phyloP scores from a whole-genome alignment of 2,113 vertebrate species.

The Nyctibius bracteatus region DNA sequence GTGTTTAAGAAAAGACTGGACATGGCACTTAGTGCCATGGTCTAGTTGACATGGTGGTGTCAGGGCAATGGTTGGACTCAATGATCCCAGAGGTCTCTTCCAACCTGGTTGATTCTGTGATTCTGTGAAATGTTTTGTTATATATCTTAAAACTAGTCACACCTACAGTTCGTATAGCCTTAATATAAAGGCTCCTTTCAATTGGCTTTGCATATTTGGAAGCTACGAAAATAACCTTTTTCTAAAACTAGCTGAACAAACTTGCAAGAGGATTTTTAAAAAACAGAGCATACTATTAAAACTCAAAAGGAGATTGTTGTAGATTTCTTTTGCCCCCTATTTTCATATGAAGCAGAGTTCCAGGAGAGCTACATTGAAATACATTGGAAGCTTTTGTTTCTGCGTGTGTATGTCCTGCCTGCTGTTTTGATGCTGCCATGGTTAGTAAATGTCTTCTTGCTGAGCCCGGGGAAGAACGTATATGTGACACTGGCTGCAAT shows the following conservation, averaged over 20 bases:
- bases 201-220: neutral
- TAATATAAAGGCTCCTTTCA: neutral
- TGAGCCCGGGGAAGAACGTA: neutral
- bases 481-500: neutral
- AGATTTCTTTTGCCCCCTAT: neutral
- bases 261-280: neutral
- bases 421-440: neutral
- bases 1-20: too few species aligned
- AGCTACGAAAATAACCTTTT: neutral
- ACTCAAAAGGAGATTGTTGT: neutral
- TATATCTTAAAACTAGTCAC: neutral
- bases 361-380: neutral
- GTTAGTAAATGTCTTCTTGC: neutral
- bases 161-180: neutral
- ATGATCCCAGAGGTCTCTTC: too few species aligned
- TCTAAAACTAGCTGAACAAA: neutral
- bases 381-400: neutral
- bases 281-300: neutral
- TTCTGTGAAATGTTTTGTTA: neutral
- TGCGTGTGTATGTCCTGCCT: neutral
- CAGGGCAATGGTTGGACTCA: too few species aligned
- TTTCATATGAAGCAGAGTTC: neutral
- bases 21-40: too few species aligned
- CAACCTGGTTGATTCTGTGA: too few species aligned
- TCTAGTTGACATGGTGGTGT: too few species aligned